These are phyloP conservation scores for Patella vulgata DNA, from an alignment of 1,140 invertebrate genomes.

Conservation along the genomic window DNA sequence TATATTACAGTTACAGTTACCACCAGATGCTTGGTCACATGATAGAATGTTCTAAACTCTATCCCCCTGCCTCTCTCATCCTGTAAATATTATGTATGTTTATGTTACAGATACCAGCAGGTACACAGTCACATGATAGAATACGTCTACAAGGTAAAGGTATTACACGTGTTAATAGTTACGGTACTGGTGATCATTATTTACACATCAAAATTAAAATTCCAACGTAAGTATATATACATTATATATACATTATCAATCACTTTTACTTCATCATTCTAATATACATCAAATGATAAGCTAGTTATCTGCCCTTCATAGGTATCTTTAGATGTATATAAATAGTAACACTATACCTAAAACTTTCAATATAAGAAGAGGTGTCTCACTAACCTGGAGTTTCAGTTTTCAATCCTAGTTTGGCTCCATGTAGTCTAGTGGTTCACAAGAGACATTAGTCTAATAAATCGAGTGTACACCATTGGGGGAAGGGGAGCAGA, in stretches of 20 bases:
- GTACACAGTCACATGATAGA: slow-evolving; percentile 90
- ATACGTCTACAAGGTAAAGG: slow-evolving; percentile 90
- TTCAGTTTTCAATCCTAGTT: neutral
- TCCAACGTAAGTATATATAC: slow-evolving; percentile 66
- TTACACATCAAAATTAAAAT: slow-evolving; percentile 89
- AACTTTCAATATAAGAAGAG: no score
- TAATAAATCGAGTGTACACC: no score
- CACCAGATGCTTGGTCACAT: neutral
- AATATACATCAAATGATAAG: no score
- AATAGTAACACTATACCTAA: no score
- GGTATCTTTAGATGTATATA: no score
- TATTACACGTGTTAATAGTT: slow-evolving; percentile 87
- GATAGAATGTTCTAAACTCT: neutral
- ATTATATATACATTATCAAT: no score
- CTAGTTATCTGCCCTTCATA: no score
- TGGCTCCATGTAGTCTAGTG: no score
- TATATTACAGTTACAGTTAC: neutral
- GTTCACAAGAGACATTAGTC: no score
- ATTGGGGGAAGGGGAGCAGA: no score
- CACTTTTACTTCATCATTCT: no score
- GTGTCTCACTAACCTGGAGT: neutral
- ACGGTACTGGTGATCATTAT: slow-evolving; percentile 97
- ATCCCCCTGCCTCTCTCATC: neutral
- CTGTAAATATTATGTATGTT: slow-evolving; percentile 8
- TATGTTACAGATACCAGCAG: slow-evolving; percentile 80